These are phyloP conservation scores for human DNA, from an alignment of 2,113 vertebrate species.

Conservation along the genomic window GRCh38 chr7:114548501-114549000, in stretches of 20 bases:
- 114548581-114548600: background rate
- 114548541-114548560: background rate
- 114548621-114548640: slow-evolving; percentile 14
- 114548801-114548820: background rate
- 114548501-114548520: background rate
- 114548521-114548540: background rate
- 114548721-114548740: background rate
- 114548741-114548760: background rate
- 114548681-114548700: background rate
- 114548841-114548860: background rate
- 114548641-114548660: background rate
- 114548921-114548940: background rate
- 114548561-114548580: background rate
- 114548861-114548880: background rate
- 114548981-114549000: background rate
- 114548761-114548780: background rate
- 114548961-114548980: background rate
- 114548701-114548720: background rate
- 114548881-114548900: background rate
- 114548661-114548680: background rate
- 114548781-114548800: background rate
- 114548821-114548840: background rate
- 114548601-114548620: background rate
- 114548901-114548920: background rate
- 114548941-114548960: background rate